phyloP scores from a whole-genome alignment of 2,113 vertebrate species.

The Chionodraco myersi region DNA sequence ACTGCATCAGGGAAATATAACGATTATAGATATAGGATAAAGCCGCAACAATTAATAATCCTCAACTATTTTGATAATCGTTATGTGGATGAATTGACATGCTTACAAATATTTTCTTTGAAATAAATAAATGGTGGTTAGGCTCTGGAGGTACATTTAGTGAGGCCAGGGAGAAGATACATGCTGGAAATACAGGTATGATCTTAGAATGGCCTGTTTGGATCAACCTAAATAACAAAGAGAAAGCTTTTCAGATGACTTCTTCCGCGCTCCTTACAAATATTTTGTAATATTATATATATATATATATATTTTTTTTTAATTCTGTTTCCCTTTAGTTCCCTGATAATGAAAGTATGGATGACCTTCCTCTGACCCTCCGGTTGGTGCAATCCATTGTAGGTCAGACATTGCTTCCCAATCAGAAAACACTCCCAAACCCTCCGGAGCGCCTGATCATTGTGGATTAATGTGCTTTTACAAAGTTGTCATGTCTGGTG shows the following conservation, averaged over 20 bases:
- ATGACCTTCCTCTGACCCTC: conserved; percentile 26
- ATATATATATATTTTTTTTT: no score
- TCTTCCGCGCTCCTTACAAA: background rate
- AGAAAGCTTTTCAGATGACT: no score
- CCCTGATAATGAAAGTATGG: conserved; percentile 36
- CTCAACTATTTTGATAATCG: no score
- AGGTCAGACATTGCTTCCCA: conserved; percentile 22
- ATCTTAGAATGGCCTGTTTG: background rate
- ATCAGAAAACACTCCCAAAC: conserved; percentile 7
- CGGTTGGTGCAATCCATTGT: conserved; percentile 23
- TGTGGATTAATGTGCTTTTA: conserved; percentile 58
- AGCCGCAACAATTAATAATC: no score
- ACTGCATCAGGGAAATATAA: background rate
- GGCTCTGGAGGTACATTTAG: conserved; percentile 8
- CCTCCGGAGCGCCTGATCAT: conserved; percentile 42
- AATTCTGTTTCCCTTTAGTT: conserved; percentile 4
- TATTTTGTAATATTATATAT: background rate
- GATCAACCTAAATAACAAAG: background rate
- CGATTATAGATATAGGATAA: background rate
- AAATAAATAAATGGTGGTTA: background rate
- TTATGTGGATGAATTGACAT: background rate
- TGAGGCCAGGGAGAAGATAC: background rate
- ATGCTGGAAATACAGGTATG: background rate
- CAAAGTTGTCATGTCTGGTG: conserved; percentile 57
- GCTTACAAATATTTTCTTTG: background rate